Percentiles rank a stretch among this genome's conserved stretches.
These are phyloP conservation scores for Phrynocephalus guinanensis DNA, from an alignment of 2,797 vertebrate species.

Conservation along the genomic window DNA sequence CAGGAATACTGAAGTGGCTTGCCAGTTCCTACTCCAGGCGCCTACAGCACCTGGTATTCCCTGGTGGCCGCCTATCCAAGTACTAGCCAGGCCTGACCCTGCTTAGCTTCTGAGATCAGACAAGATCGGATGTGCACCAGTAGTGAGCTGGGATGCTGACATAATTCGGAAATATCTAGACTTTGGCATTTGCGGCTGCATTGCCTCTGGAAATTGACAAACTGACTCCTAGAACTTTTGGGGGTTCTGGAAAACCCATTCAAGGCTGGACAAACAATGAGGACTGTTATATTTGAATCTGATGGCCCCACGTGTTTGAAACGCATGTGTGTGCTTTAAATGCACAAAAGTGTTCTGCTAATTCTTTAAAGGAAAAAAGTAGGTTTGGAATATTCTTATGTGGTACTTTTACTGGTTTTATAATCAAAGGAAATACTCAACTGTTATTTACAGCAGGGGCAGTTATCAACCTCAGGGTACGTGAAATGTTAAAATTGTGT, in stretches of 20 bases:
- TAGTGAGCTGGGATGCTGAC: not conserved
- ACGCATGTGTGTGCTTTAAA: too few species aligned
- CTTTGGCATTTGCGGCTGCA: not conserved
- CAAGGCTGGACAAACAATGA: not conserved
- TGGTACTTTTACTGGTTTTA: not conserved
- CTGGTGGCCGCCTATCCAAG: too few species aligned
- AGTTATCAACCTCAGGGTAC: not conserved
- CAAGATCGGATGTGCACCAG: not conserved
- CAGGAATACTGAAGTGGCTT: too few species aligned
- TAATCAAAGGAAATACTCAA: not conserved
- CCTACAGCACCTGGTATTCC: too few species aligned
- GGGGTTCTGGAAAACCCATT: not conserved
- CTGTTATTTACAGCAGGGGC: not conserved
- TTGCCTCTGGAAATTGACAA: not conserved
- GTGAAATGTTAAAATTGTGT: not conserved
- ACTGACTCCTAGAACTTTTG: not conserved
- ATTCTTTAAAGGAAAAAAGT: not conserved
- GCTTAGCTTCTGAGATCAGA: too few species aligned
- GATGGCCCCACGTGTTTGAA: not conserved
- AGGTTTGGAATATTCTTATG: too few species aligned
- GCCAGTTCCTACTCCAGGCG: too few species aligned
- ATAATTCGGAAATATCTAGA: conserved; percentile 1
- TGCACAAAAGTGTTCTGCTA: not conserved
- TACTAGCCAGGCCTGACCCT: too few species aligned
- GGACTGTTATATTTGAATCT: not conserved